Evolutionary conservation across 2,113 vertebrate genomes (phyloP).

Genomic region (Macrotus californicus): DNA sequence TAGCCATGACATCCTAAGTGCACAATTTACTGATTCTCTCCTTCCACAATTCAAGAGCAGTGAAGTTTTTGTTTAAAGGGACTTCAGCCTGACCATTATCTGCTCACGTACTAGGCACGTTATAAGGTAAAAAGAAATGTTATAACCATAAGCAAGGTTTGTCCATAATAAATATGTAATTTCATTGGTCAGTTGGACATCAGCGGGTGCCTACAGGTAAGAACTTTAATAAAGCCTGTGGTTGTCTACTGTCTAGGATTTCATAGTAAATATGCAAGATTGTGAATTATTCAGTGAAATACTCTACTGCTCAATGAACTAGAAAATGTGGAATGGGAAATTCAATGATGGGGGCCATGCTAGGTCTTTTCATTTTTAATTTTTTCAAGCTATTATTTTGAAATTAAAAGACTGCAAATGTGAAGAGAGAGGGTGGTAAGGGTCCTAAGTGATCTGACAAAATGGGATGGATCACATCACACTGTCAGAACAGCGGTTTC

Average conservation of each 20-base stretch:
- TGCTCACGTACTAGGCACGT: not conserved
- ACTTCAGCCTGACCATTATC: not conserved
- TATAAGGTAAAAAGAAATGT: not conserved
- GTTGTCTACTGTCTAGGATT: not conserved
- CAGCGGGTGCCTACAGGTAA: not conserved
- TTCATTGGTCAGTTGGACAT: not conserved
- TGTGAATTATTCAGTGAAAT: not conserved
- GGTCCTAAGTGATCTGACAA: not conserved
- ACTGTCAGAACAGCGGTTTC: not conserved
- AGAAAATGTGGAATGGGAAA: not conserved
- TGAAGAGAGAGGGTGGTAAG: not conserved
- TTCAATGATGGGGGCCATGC: not conserved
- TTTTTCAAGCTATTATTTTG: not conserved
- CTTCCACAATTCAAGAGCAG: not conserved
- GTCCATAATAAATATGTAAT: not conserved
- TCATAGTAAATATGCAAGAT: not conserved
- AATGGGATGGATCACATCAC: no score
- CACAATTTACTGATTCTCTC: not conserved
- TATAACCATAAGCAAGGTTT: not conserved
- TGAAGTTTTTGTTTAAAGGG: not conserved
- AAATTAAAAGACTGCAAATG: not conserved
- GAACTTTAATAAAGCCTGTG: not conserved
- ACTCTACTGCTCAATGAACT: not conserved
- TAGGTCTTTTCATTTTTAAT: not conserved
- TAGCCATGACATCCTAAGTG: not conserved